Evolutionary conservation across 2,797 vertebrate species (phyloP), one percentile per base, ranked within the genome.

Genomic region (Labroides dimidiatus): DNA sequence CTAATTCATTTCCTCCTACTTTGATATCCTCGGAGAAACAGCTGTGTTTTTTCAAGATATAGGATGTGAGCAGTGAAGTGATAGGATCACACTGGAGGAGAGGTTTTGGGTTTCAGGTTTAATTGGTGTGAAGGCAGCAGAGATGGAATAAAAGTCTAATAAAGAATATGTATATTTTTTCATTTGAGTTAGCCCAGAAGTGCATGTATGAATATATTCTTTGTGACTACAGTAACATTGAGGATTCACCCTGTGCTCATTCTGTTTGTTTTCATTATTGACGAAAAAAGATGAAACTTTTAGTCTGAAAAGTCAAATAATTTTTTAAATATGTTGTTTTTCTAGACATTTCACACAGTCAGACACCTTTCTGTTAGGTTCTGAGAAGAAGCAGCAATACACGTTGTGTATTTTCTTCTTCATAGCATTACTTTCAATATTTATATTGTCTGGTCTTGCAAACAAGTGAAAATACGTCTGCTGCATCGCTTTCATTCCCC

Each of bases 21-120:
- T 90, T 92, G 87, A 93, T 92, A 86, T 88, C 64, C 78, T 70
- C 63, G 51, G 64, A 79, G 84, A 87, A 90, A 85, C 74, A 21
- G 54, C 75, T 19, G 69, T 72, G 77, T 77, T 87, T 74, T 89
- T 91, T 88, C 75, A 78, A 87, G 91, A 91, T 88, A 85, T 71
- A 82, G 72, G 72, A 90, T 82, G 83, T 85, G 82, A 85, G 84
- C 59, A 68, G 43, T 64, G 84, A 80, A 72, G 72, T 43, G 86
- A 90, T 86, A 63, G 68, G 72, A 85, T 89, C 81, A 81, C 42
- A 71, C 65, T 74, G 67, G 52, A 55, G 52, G 43, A 67, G 77
- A 77, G 78, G 78, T 85, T 87, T 84, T 67, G 75, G 79, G 78
- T 86, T 88, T 82, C 74, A 80, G 78, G 81, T 90, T 88, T 85